A percentile compares a stretch with the other conserved stretches of the same genome.
Conservation (phyloP, 2,113 vertebrate species). For the Tauraco erythrolophus region DNA sequence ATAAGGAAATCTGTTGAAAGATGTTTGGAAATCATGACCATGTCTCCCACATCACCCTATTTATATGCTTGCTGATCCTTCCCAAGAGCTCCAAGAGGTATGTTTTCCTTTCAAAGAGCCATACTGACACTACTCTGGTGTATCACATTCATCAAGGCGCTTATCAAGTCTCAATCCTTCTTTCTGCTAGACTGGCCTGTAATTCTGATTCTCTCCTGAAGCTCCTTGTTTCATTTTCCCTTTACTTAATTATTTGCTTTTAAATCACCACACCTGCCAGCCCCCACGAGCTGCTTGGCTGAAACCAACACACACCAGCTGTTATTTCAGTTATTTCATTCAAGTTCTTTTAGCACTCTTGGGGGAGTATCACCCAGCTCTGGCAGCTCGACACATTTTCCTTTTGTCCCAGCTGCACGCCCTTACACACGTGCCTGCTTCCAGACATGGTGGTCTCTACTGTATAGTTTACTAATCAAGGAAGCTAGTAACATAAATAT, state of each 20-base stretch:
- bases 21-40: neutral
- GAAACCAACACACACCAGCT: neutral
- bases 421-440: neutral
- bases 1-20: neutral
- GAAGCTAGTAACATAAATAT: neutral
- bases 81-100: neutral
- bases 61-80: neutral
- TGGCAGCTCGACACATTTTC: neutral
- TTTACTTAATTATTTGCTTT: neutral
- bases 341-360: neutral
- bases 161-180: neutral
- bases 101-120: neutral
- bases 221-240: neutral
- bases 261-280: neutral
- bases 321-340: neutral
- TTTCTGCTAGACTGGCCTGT: neutral
- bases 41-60: neutral
- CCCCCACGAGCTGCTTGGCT: neutral
- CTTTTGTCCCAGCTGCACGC: accelerated
- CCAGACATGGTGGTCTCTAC: accelerated
- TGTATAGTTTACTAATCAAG: neutral
- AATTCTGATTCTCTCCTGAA: neutral
- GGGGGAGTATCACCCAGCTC: neutral
- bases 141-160: neutral
- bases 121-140: neutral